phyloP scores from a whole-genome alignment of 2,888 invertebrate species.

The Hedya salicella region DNA sequence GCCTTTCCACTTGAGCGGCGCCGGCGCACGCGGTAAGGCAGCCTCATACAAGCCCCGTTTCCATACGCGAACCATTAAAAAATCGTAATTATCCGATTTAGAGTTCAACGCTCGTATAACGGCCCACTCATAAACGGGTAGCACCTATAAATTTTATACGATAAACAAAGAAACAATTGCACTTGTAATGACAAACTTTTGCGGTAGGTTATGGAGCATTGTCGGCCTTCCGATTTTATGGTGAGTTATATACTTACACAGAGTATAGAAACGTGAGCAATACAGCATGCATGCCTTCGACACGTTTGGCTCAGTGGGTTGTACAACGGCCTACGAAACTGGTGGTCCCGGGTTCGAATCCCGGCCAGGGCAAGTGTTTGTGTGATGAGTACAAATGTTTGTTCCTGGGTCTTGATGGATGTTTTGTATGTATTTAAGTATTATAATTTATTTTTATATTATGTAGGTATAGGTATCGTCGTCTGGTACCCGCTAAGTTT shows the following conservation, averaged over 20 bases:
- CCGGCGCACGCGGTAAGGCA: slow-evolving; percentile 54
- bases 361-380: too few species aligned
- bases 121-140: slow-evolving; percentile 66
- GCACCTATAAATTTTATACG: slow-evolving; percentile 74
- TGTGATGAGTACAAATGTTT: too few species aligned
- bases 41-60: slow-evolving; percentile 67
- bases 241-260: too few species aligned
- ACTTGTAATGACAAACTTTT: slow-evolving; percentile 75
- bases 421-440: too few species aligned
- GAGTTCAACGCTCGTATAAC: slow-evolving; percentile 76
- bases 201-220: slow-evolving; percentile 76
- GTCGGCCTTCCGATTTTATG: slow-evolving; percentile 65
- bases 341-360: too few species aligned
- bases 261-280: slow-evolving; percentile 13
- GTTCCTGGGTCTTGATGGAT: too few species aligned
- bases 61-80: slow-evolving; percentile 68
- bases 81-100: slow-evolving; percentile 78
- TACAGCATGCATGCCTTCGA: too few species aligned
- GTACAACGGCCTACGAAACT: too few species aligned
- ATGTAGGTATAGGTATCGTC: too few species aligned
- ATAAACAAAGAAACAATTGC: slow-evolving; percentile 81
- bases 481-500: too few species aligned
- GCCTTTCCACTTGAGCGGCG: slow-evolving; percentile 36
- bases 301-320: too few species aligned
- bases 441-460: too few species aligned